Evolutionary conservation across 2,797 vertebrate species (phyloP).

Genomic region (Anguilla obscura): DNA sequence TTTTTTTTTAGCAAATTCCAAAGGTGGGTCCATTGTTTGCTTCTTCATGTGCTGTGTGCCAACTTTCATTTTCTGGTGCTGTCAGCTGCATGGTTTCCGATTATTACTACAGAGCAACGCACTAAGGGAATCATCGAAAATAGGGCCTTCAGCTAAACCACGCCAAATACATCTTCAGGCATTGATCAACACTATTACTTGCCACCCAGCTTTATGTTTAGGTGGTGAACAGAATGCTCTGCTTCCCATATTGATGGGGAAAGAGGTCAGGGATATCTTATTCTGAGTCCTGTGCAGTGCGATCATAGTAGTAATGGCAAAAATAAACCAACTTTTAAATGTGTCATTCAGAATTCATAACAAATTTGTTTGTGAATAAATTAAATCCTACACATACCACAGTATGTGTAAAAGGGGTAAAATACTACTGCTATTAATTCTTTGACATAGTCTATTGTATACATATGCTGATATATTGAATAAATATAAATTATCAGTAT

Average conservation of each 20-base stretch:
- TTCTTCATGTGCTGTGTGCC: conserved; percentile 33
- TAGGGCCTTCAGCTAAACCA: not conserved
- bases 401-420: not conserved
- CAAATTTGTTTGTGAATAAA: not conserved
- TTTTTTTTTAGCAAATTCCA: conserved; percentile 28
- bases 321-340: not conserved
- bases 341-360: not conserved
- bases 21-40: conserved; percentile 45
- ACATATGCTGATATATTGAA: not conserved
- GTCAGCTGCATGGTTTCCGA: not conserved
- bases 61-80: conserved; percentile 19
- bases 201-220: not conserved
- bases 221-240: not conserved
- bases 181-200: not conserved
- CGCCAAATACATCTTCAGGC: not conserved
- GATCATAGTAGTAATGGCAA: not conserved
- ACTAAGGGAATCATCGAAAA: not conserved
- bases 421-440: not conserved
- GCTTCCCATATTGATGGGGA: not conserved
- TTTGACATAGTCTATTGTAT: not conserved
- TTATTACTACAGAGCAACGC: not conserved
- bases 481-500: not conserved
- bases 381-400: too few species aligned
- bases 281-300: not conserved
- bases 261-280: not conserved